Evolutionary conservation across 2,888 invertebrate genomes (phyloP).

Genomic region (Magallana nippona): DNA sequence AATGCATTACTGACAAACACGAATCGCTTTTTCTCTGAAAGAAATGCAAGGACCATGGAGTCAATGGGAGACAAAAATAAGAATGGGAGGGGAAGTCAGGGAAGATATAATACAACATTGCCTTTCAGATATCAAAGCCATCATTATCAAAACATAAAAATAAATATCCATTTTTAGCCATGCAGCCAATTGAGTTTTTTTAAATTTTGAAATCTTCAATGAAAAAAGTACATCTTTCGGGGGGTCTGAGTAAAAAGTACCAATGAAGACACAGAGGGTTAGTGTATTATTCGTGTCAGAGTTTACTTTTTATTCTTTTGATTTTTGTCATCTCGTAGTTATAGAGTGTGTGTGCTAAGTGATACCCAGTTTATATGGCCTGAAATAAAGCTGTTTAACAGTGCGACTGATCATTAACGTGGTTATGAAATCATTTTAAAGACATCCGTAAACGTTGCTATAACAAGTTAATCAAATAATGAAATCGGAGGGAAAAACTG

Average conservation of each 20-base stretch:
- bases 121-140: conserved; percentile 11
- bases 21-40: not conserved
- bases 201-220: conserved; percentile 2
- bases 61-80: conserved; percentile 5
- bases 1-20: not conserved
- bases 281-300: conserved; percentile 5
- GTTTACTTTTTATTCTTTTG: not conserved
- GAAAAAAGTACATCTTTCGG: conserved; percentile 1
- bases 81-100: not conserved
- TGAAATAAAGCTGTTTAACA: not conserved
- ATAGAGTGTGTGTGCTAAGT: conserved; percentile 5
- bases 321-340: not conserved
- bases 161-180: conserved; percentile 2
- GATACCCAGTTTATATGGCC: not conserved
- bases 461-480: conserved; percentile 7
- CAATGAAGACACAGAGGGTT: not conserved
- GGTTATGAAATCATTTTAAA: not conserved
- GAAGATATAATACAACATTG: not conserved
- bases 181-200: not conserved
- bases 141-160: not conserved
- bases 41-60: not conserved
- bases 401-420: not conserved
- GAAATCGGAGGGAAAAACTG: not conserved
- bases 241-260: conserved; percentile 1
- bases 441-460: not conserved